phyloP scores from a whole-genome alignment of 2,113 vertebrate species.

The Mandrillus leucophaeus region DNA sequence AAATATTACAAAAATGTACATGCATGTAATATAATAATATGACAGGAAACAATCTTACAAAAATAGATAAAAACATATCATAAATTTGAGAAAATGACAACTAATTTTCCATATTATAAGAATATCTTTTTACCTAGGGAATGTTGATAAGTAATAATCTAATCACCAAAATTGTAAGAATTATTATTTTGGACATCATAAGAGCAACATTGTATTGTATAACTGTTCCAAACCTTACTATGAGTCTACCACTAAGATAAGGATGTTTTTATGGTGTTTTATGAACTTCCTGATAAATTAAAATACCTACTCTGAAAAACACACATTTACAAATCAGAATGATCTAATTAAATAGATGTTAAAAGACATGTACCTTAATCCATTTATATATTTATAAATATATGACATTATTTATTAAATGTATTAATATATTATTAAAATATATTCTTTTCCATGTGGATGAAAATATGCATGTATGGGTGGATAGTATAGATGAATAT shows the following conservation, averaged over 20 bases:
- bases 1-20: not conserved
- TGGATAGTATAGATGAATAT: not conserved
- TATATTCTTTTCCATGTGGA: not conserved
- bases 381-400: not conserved
- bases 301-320: not conserved
- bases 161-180: not conserved
- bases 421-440: too few relatives aligned
- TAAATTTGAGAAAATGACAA: not conserved
- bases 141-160: not conserved
- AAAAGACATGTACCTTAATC: too few relatives aligned
- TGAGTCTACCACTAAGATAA: not conserved
- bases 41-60: not conserved
- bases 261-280: not conserved
- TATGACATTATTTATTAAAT: not conserved
- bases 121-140: not conserved
- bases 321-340: not conserved
- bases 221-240: not conserved
- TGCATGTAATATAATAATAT: not conserved
- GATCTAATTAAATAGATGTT: not conserved
- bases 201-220: not conserved
- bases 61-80: not conserved
- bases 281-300: not conserved
- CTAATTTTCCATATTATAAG: not conserved
- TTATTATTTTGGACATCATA: not conserved
- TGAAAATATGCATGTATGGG: not conserved